Conservation (phyloP, 2,113 vertebrate genomes). For the Anser cygnoides region DNA sequence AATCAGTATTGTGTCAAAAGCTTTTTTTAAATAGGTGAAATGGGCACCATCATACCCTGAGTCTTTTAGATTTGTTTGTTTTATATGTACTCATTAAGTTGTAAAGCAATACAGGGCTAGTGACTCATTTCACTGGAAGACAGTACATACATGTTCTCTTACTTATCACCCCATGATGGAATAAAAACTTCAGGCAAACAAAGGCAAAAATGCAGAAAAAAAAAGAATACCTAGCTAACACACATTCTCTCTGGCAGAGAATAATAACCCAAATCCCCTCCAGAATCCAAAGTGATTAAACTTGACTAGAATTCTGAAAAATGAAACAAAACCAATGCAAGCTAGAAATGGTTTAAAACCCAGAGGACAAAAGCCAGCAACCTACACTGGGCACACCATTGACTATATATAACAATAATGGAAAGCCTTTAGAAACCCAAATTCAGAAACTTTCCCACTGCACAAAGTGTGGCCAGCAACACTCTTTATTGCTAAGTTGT, state of each 20-base stretch:
- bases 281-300: not conserved
- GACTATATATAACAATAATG: not conserved
- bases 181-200: not conserved
- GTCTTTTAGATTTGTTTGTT: not conserved
- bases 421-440: not conserved
- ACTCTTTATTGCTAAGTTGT: not conserved
- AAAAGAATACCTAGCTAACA: not conserved
- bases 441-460: not conserved
- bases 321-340: not conserved
- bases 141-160: not conserved
- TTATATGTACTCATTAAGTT: not conserved
- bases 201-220: not conserved
- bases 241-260: not conserved
- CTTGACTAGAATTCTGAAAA: not conserved
- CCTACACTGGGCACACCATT: not conserved
- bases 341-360: not conserved
- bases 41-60: not conserved
- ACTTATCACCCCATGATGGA: not conserved
- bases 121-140: conserved; percentile 6
- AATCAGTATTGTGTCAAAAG: not conserved
- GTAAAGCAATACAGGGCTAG: not conserved
- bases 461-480: not conserved
- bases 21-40: not conserved
- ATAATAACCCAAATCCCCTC: not conserved
- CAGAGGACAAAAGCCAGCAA: not conserved